Evolutionary conservation across 2,113 vertebrate species (phyloP), one percentile per base, ranked within the genome.

Genomic region (Corynorhinus townsendii): DNA sequence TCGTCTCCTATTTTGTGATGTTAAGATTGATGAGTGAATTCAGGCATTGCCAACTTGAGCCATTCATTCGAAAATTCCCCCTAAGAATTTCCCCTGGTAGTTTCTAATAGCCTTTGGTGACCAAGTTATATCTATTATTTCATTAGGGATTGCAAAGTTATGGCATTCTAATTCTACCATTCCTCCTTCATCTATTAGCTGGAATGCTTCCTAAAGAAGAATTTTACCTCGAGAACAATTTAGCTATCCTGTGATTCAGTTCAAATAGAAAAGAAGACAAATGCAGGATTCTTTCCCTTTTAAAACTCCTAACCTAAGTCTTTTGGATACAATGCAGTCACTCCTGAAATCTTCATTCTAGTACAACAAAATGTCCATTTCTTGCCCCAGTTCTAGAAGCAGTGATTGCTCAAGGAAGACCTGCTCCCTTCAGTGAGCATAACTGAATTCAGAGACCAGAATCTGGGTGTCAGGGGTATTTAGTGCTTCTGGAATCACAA

Each of bases 261-360:
- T 96, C 76, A 69, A 93, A 69, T 52, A 95, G 90, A 94, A 97
- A 95, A 96, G 75, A 45, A 92, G 94, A 81, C 93, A 96, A 96
- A 96, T 94, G 96, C 80, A 95, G 28, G 7, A 83, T 87, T 96
- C 66, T 93, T 97, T 94, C 87, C 94, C 93, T 96, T 97, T 97
- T 96, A 94, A 97, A 97, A 93, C 80, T 96, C 76, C 80, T 95
- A 88, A 94, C 40, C 59, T 88, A 69, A 54, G 24, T 49, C 77
- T 92, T 95, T 73, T 87, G 77, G 35, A 85, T 15, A 62, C 5
- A 47, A 80, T 52, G 5, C 24, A 30, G 30, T 20, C 19, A 4
- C 69, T 76, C 86, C 30, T 69, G 72, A 82, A 92, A 75, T 15
- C 64, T 68, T 86, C 26, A 11, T 89, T 89, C 75, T 69, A 45